Percentiles rank a stretch among this genome's conserved stretches.
Conservation (phyloP, 2,888 invertebrate species). For the Falcaria lacertinaria region DNA sequence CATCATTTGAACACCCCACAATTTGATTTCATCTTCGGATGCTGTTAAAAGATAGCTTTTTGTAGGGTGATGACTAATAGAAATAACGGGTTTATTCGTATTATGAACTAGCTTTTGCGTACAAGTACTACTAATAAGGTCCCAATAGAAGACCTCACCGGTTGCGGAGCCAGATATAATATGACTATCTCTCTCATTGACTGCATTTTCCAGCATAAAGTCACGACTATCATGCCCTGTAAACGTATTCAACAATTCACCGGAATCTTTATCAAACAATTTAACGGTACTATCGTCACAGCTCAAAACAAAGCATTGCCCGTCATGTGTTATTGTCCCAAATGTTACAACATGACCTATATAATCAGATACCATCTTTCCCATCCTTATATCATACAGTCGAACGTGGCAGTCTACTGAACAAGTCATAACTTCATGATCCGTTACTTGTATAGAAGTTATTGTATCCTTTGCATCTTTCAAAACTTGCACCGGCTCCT, state of each 20-base stretch:
- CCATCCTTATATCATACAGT: constrained; percentile 94
- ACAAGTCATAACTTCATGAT: constrained; percentile 93
- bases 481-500: constrained; percentile 79
- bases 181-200: constrained; percentile 90
- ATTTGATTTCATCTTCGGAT: constrained; percentile 83
- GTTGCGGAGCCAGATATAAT: constrained; percentile 94
- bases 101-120: constrained; percentile 71
- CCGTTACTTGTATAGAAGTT: constrained; percentile 87
- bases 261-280: constrained; percentile 89
- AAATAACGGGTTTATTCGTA: constrained; percentile 84
- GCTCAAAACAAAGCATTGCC: constrained; percentile 93
- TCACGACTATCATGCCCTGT: constrained; percentile 90
- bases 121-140: constrained; percentile 85
- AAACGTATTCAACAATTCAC: constrained; percentile 81
- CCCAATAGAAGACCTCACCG: constrained; percentile 93
- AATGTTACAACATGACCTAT: constrained; percentile 92
- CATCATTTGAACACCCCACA: constrained; percentile 79
- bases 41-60: constrained; percentile 86
- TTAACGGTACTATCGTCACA: constrained; percentile 90
- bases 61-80: constrained; percentile 90
- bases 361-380: constrained; percentile 89
- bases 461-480: constrained; percentile 97
- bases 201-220: constrained; percentile 91
- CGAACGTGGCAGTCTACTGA: constrained; percentile 94
- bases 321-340: constrained; percentile 92